These are phyloP conservation scores for Neoscelio sp. DNA, from an alignment of 2,888 invertebrate species.

Conservation along the genomic window DNA sequence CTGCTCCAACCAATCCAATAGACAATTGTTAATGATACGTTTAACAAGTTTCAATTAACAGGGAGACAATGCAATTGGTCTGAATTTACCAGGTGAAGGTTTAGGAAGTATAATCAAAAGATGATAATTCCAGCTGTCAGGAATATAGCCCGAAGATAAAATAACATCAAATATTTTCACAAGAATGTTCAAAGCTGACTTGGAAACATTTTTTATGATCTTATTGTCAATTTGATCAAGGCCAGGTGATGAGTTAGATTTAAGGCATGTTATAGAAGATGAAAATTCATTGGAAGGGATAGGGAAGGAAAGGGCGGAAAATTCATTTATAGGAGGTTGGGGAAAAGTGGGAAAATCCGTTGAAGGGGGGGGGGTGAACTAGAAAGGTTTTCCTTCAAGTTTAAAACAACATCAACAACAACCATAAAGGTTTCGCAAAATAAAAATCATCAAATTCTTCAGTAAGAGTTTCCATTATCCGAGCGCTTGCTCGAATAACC, in stretches of 20 bases:
- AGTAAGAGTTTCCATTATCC: too few relatives aligned
- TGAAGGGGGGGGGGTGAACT: too few relatives aligned
- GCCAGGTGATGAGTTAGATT: constrained; percentile 39
- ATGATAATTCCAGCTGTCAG: neutral
- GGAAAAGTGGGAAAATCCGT: too few relatives aligned
- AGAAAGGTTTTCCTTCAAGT: too few relatives aligned
- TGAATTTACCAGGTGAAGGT: constrained; percentile 7
- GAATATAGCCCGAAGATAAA: neutral
- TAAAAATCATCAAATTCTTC: too few relatives aligned
- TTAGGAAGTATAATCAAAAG: neutral
- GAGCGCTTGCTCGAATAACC: too few relatives aligned
- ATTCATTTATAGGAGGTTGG: too few relatives aligned
- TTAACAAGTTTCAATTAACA: constrained; percentile 7
- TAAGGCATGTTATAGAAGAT: too few relatives aligned
- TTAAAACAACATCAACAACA: too few relatives aligned
- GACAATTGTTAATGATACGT: constrained; percentile 1
- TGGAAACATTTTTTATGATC: neutral
- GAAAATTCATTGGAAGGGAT: too few relatives aligned
- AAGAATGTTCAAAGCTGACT: neutral
- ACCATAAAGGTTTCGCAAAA: too few relatives aligned
- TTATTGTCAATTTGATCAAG: constrained; percentile 10
- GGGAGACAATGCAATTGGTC: constrained; percentile 9
- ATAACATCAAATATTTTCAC: neutral
- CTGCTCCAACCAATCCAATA: neutral
- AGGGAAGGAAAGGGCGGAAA: too few relatives aligned